Conservation (phyloP, 2,888 invertebrate genomes). For the Cataglyphis livida region DNA sequence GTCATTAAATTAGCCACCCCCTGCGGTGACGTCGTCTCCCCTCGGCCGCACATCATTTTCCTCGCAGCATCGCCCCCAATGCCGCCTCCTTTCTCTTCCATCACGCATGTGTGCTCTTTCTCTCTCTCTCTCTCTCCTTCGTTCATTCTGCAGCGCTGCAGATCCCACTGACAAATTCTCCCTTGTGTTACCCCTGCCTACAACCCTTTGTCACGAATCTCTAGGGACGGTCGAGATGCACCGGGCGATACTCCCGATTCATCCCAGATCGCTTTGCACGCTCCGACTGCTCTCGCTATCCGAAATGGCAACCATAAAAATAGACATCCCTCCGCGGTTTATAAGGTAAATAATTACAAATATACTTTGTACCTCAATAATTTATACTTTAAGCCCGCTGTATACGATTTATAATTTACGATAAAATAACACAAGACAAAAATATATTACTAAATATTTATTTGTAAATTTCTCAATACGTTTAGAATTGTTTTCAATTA, state of each 20-base stretch:
- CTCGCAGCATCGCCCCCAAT: slow-evolving; percentile 31
- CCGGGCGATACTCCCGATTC: slow-evolving; percentile 52
- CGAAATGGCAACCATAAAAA: slow-evolving; percentile 16
- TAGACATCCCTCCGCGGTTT: not conserved
- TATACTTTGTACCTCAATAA: not conserved
- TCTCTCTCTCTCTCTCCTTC: slow-evolving; percentile 32
- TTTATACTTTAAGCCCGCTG: not conserved
- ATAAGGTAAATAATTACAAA: slow-evolving; percentile 9
- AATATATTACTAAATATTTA: not conserved
- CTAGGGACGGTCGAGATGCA: slow-evolving; percentile 59
- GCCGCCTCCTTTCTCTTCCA: slow-evolving; percentile 18
- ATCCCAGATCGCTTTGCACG: slow-evolving; percentile 16
- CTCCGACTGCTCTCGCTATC: not conserved
- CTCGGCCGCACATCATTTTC: slow-evolving; percentile 53
- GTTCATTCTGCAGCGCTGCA: slow-evolving; percentile 25
- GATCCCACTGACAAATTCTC: slow-evolving; percentile 64
- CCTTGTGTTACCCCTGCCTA: slow-evolving; percentile 19
- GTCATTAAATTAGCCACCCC: slow-evolving; percentile 83
- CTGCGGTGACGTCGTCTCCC: slow-evolving; percentile 76
- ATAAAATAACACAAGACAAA: not conserved
- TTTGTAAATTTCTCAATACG: not conserved
- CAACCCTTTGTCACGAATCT: slow-evolving; percentile 65
- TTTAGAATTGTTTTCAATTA: not conserved
- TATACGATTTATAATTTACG: not conserved
- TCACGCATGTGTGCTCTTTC: not conserved